Evolutionary conservation across 2,888 invertebrate genomes (phyloP), one percentile per base, ranked within the genome.

Genomic region (Agrenia bidenticulata): DNA sequence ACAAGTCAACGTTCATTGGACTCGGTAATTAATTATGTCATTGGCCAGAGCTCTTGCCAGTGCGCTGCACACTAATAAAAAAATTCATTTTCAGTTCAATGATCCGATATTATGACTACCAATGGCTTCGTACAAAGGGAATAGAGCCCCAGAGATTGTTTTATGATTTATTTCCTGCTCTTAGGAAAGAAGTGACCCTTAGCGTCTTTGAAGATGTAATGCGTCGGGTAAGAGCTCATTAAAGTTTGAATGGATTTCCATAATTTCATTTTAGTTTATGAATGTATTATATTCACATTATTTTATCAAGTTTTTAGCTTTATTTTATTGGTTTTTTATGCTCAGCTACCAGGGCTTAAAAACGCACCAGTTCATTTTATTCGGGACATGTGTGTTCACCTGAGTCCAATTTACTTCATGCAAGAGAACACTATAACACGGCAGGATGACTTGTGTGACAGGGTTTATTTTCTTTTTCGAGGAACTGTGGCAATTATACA

Each of bases 131-230:
- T 11, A 66, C 66, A 15, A 57, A 61, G 49, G 69, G 69, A 39
- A 64, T 69, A 19, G 66, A 64, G n/a, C 66, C 69, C 23, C 66
- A 69, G n/a, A 63, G 58, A 21, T 61, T 69, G 1, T 69, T 66
- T 58, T 21, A 57, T 1, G 63, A 64, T 45, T 55, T 69, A 39
- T 69, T 66, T 41, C 69, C 69, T 1, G 42, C 66, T 11, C 55
- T 69, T 23, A 56, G 66, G n/a, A 66, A 64, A 27, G 69, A 69
- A 61, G 69, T 66, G 5, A 57, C 64, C 2, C 42, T 64, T 51
- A 58, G 63, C 53, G 60, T 63, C 5, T 69, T 66, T 51, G 64
- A 69, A 54, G 66, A 69, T 55, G 66, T 66, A 15, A 26, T 69
- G 50, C 42, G 61, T 37, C 61, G 64, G 54, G 62, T 39, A 21